Evolutionary conservation across 2,888 invertebrate species (phyloP).

Genomic region (Thecophora atra): DNA sequence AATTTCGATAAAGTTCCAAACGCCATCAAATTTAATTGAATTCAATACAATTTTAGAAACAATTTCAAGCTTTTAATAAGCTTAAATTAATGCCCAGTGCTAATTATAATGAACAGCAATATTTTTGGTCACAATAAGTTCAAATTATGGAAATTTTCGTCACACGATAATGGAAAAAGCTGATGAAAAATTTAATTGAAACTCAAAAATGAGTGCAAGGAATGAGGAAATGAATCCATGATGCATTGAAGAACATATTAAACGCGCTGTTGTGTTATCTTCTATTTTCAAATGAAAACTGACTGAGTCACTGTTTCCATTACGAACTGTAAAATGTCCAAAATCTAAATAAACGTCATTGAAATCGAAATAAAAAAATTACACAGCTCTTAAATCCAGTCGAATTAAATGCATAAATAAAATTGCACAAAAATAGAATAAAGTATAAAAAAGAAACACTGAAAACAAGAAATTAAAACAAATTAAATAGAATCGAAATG

Average conservation of each 20-base stretch:
- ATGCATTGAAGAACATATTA: too few relatives aligned
- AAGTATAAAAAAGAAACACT: not conserved
- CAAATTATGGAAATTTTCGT: not conserved
- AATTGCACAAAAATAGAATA: not conserved
- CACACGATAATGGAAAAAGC: not conserved
- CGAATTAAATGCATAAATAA: conserved; percentile 5
- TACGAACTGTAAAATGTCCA: not conserved
- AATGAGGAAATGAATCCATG: not conserved
- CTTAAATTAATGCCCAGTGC: conserved; percentile 6
- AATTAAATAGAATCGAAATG: conserved; percentile 3
- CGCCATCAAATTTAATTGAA: conserved; percentile 7
- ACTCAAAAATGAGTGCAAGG: not conserved
- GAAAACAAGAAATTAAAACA: not conserved
- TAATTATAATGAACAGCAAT: not conserved
- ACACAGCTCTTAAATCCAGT: not conserved
- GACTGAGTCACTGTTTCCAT: not conserved
- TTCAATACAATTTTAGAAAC: conserved; percentile 17
- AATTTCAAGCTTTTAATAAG: conserved; percentile 2
- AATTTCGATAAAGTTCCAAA: not conserved
- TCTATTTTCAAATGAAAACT: not conserved
- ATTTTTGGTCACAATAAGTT: not conserved
- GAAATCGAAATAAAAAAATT: conserved; percentile 4
- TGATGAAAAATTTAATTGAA: not conserved
- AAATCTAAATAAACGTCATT: not conserved
- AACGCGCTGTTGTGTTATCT: not conserved